Evolutionary conservation across 1,140 invertebrate genomes (phyloP), one percentile per base, ranked within the genome.

Genomic region (Coenobita brevimanus): DNA sequence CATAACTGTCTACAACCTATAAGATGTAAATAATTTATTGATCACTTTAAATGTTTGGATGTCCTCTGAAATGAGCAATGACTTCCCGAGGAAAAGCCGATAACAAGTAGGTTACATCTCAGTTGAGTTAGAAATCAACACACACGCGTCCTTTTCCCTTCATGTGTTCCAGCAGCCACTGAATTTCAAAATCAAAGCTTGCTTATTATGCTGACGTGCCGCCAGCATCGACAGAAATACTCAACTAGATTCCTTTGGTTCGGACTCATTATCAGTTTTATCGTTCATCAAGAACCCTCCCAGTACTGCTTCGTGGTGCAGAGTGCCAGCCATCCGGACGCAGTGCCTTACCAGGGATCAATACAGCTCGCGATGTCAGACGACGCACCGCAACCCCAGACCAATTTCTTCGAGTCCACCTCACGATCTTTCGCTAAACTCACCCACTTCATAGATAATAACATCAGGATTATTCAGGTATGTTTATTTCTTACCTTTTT

Each of bases 381-480:
- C 84, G 84, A 87, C 62, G 84, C 84, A 57, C 41, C 84, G 50
- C 84, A 87, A 87, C 84, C 84, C 62, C 84, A n/a, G 30, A 33
- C 84, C 84, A 80, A 46, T 87, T 87, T 87, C 84, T 87, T 54
- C 84, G 36, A 27, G 64, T 46, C 41, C 21, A 4, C 24, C 2
- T 36, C 84, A 13, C 38, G 78, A 36, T 87, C 84, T 30, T 41
- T 87, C 21, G 50, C 84, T 33, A 87, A 54, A 87, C 15, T 87
- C 46, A 87, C 75, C 15, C 75, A 57, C 62, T 69, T 71, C 62
- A 80, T 87, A 17, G 84, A 87, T 54, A 46, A 79, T 43, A 67
- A 87, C 76, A 71, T 87, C 62, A 87, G 84, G 76, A 24, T 87
- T 30, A 79, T 87, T 69, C 84, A 87, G 84, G 84, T 80, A n/a